Conservation (phyloP, 2,888 invertebrate species). For the Cerastoderma edule region DNA sequence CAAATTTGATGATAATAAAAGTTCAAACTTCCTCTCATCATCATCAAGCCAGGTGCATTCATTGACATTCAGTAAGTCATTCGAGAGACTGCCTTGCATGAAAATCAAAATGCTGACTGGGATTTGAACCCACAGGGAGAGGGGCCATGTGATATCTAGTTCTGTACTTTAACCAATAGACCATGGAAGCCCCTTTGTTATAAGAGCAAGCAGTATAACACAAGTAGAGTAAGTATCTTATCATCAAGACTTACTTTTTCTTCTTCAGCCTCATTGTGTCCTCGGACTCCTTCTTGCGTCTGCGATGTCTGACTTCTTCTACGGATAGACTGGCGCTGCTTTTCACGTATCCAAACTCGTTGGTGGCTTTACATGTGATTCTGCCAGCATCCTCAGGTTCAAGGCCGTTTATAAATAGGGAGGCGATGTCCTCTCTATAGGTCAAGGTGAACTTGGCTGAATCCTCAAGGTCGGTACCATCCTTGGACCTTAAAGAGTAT, state of each 20-base stretch:
- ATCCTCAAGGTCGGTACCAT: conserved; percentile 78
- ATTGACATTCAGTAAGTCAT: too few relatives aligned
- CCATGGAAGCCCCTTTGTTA: too few relatives aligned
- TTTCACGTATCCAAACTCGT: conserved; percentile 79
- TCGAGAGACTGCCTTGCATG: too few relatives aligned
- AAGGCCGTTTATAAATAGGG: conserved; percentile 87
- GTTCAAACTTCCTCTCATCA: too few relatives aligned
- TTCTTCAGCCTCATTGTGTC: conserved; percentile 39
- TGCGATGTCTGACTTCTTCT: conserved; percentile 75
- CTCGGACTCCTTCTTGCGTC: conserved; percentile 71
- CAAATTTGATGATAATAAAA: too few relatives aligned
- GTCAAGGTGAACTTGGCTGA: conserved; percentile 80
- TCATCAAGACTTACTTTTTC: conserved; percentile 30
- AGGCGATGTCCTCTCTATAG: conserved; percentile 79
- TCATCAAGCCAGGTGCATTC: too few relatives aligned
- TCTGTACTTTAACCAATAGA: too few relatives aligned
- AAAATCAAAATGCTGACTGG: too few relatives aligned
- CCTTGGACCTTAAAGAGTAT: conserved; percentile 81
- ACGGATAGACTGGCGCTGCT: conserved; percentile 78
- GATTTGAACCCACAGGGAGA: too few relatives aligned
- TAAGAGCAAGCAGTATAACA: too few relatives aligned
- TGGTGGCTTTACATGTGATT: conserved; percentile 80
- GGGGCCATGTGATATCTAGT: too few relatives aligned
- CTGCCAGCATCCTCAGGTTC: conserved; percentile 80
- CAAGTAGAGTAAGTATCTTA: not conserved